A percentile compares a stretch with the other conserved stretches of the same genome.
Evolutionary conservation across 2,797 vertebrate genomes (phyloP).

Genomic region (Syncerus caffer): DNA sequence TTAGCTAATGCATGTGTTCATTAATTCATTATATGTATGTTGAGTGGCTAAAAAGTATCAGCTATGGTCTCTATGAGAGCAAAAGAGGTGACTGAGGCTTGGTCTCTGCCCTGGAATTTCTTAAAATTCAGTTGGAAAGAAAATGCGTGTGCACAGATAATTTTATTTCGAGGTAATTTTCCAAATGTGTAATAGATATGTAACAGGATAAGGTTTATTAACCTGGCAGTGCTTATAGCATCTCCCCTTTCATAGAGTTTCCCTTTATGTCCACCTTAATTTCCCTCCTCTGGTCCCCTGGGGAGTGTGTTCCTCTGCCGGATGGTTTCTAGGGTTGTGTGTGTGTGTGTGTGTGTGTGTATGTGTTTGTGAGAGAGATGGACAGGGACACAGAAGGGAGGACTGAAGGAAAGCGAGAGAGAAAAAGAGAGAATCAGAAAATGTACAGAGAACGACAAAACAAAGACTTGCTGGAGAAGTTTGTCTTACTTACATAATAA

Average conservation of each 20-base stretch:
- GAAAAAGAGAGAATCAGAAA: neutral
- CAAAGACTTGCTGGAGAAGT: neutral
- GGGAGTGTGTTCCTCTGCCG: neutral
- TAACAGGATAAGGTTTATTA: neutral
- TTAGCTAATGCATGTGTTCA: conserved; percentile 21
- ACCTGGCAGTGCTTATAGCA: neutral
- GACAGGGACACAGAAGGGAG: neutral
- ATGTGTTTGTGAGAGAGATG: neutral
- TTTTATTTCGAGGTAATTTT: conserved; percentile 41
- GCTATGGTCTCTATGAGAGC: neutral
- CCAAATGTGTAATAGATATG: neutral
- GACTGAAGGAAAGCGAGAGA: too few relatives aligned
- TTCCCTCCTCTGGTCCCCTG: neutral
- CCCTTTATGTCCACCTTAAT: neutral
- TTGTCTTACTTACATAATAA: neutral
- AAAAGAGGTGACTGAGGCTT: neutral
- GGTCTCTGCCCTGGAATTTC: conserved; percentile 17
- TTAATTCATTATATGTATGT: neutral
- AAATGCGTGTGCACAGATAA: neutral
- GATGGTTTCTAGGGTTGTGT: neutral
- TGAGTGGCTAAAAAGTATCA: neutral
- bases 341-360: neutral
- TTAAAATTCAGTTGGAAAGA: conserved; percentile 9
- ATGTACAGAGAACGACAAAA: neutral
- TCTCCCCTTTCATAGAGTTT: neutral